Base-by-base conservation (phyloP, 1,140 invertebrate genomes). In the Vollenhovia emeryi region DNA sequence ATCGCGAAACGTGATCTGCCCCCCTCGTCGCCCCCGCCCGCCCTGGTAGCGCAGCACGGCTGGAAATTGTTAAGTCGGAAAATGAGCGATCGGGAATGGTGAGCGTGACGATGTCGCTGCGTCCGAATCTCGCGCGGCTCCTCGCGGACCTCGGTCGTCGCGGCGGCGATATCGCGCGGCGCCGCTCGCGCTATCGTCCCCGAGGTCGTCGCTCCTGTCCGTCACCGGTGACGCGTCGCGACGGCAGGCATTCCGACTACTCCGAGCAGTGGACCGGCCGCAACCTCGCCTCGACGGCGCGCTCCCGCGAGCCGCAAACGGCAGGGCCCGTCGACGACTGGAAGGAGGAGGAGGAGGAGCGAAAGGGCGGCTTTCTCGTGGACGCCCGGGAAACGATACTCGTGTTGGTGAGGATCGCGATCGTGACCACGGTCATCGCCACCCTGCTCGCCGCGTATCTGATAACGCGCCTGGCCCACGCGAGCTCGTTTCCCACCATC, bases 381-480 rank as follows among this genome's bases (percentile, higher is more conserved):
- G 8, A 59, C 7, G 48, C 13, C 40, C 78, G 18, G 33, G 30
- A 86, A 21, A 62, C 40, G 36, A 52, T 91, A n/a, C 68, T 86
- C 24, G 62, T 90, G 24, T 5, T 86, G 9, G 40, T 83, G 40
- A 84, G 86, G 33, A 62, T 92, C 18, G 50, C 87, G 24, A 33
- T 90, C 33, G 87, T 92, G 52, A 83, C 69, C 30, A 73, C 64
- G 7, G 43, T 90, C 3, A 45, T 86, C 18, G 68, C 30, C 15
- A 59, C 33, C 57, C 36, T 92, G 15, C 7, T 83, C 8, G 52
- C 48, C 8, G 71, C 68, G 33, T 91, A 88, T 57, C 64, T 89
- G 18, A 52, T 91, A 15, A 90, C 78, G 8, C 62, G 71, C 50
- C 45, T 89, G 0, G 85, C 87, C 13, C 21, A 68, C 0, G 6